These are phyloP conservation scores for Harmothoe impar DNA, from an alignment of 2,888 invertebrate species.

Conservation along the genomic window DNA sequence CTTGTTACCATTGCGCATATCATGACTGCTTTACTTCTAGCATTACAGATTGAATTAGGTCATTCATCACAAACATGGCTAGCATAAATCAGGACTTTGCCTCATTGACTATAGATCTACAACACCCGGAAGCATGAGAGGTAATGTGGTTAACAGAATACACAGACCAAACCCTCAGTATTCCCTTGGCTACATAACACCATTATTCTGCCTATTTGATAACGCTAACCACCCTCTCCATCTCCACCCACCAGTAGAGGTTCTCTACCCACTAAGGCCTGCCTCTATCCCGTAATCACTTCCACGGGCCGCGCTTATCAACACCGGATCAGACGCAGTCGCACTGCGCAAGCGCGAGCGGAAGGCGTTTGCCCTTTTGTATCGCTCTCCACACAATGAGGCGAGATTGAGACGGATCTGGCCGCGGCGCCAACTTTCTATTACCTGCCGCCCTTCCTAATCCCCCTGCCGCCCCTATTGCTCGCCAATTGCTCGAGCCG, in stretches of 20 bases:
- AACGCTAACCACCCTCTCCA: not conserved
- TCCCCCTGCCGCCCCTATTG: constrained; percentile 41
- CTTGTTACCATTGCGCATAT: no score
- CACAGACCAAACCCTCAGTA: no score
- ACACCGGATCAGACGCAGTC: not conserved
- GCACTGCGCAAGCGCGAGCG: not conserved
- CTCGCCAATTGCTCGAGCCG: not conserved
- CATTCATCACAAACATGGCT: no score
- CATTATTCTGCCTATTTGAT: no score
- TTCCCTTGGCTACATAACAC: no score
- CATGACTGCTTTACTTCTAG: no score
- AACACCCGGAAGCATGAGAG: no score
- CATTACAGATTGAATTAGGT: no score
- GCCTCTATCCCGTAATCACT: not conserved
- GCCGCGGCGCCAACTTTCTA: constrained; percentile 30
- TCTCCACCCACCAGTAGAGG: not conserved
- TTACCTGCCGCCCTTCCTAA: constrained; percentile 40
- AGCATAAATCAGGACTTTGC: no score
- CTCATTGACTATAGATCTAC: no score
- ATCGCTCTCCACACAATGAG: constrained; percentile 50
- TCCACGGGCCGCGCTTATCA: constrained; percentile 2
- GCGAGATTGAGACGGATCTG: constrained; percentile 53
- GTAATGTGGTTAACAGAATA: no score
- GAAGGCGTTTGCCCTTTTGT: constrained; percentile 44
- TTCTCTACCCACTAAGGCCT: not conserved